Percentiles rank a stretch among this genome's conserved stretches.
phyloP scores from a whole-genome alignment of 2,888 invertebrate genomes.

The Rugalucina vietnamica region DNA sequence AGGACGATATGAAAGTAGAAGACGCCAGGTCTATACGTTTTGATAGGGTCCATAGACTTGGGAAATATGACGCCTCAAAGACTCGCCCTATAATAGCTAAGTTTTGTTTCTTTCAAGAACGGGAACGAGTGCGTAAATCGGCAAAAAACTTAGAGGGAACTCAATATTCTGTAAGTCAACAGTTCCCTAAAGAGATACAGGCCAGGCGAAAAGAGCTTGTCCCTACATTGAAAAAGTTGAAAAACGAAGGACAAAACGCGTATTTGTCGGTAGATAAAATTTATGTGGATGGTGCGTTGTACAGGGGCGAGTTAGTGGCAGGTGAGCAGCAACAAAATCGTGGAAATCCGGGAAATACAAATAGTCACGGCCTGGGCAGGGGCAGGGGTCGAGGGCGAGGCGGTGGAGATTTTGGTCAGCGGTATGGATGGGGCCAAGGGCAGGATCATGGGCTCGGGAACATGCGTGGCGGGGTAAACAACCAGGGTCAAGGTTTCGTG shows the following conservation, averaged over 20 bases:
- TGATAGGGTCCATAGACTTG: neutral
- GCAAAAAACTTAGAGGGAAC: neutral
- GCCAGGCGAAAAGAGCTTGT: neutral
- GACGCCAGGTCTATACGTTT: neutral
- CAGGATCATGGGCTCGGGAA: no score
- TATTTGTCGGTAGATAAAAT: neutral
- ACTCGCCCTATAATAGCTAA: neutral
- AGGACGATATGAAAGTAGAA: neutral
- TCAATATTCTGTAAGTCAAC: neutral
- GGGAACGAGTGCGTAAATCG: neutral
- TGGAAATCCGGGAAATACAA: no score
- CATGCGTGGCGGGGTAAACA: no score
- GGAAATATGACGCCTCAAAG: neutral
- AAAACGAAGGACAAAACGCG: neutral
- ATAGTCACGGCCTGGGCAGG: no score
- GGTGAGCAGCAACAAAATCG: no score
- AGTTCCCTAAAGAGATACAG: neutral
- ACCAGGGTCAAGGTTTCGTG: no score
- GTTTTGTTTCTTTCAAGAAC: neutral
- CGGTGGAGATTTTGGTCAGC: no score
- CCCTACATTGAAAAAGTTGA: neutral
- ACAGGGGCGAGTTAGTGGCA: neutral
- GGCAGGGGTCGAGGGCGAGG: no score
- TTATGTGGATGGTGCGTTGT: neutral
- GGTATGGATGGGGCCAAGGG: no score